These are phyloP conservation scores for Ceramica pisi DNA, from an alignment of 2,888 invertebrate genomes.

Conservation along the genomic window DNA sequence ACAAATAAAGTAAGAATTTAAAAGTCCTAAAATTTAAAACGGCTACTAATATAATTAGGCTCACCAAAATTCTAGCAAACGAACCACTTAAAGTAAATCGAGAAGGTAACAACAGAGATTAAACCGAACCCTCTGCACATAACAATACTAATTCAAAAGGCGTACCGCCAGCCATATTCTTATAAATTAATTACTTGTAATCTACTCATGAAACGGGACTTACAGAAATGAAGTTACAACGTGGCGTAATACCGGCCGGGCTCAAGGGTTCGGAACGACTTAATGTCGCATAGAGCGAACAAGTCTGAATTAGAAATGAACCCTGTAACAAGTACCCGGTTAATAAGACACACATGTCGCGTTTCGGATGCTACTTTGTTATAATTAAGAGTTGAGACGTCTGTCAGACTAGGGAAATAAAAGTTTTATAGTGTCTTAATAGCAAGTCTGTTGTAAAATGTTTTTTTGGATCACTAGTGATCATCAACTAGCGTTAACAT, in stretches of 20 bases:
- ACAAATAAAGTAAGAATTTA: not conserved
- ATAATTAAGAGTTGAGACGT: constrained; percentile 55
- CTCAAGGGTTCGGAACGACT: constrained; percentile 86
- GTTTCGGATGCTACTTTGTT: constrained; percentile 73
- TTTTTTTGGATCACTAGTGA: too few relatives aligned
- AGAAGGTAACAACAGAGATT: constrained; percentile 64
- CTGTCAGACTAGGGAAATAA: constrained; percentile 13
- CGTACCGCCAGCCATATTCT: constrained; percentile 87
- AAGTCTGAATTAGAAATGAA: constrained; percentile 89
- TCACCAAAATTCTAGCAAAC: constrained; percentile 26
- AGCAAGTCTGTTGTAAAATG: not conserved
- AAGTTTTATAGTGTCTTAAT: constrained; percentile 20
- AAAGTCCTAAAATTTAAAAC: not conserved
- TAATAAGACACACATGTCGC: constrained; percentile 86
- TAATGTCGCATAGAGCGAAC: constrained; percentile 84
- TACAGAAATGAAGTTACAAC: constrained; percentile 90
- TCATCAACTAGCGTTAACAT: not conserved
- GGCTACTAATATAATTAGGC: constrained; percentile 8
- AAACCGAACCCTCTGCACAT: constrained; percentile 78
- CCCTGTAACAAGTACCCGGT: constrained; percentile 79
- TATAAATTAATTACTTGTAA: constrained; percentile 91
- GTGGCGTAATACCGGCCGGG: constrained; percentile 70
- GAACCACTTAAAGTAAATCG: constrained; percentile 55
- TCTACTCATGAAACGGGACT: constrained; percentile 90
- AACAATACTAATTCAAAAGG: constrained; percentile 82